Evolutionary conservation across 2,797 vertebrate genomes (phyloP), one percentile per base, ranked within the genome.

Genomic region (Semaprochilodus insignis): DNA sequence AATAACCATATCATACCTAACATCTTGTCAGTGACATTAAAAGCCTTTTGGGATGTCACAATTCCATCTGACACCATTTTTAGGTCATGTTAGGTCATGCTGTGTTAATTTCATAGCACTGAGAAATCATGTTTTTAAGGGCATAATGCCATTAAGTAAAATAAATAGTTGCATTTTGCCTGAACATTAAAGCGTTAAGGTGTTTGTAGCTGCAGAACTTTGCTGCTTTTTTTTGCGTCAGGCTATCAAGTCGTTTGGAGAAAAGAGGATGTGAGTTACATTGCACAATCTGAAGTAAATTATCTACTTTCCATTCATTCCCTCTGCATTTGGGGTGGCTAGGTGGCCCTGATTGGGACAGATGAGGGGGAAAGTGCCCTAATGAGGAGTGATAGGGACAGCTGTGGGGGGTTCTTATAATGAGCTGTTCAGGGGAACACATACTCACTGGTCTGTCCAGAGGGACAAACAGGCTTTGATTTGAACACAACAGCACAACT

Each of bases 311-410:
- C 25, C 36, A 36, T 25, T 34, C 62, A 3, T 73, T 73, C n/a
- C 55, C 67, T 44, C 48, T 74, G 2, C 55, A 62, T 54, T 65
- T 60, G n/a, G 51, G 59, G 70, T 83, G 67, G 60, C 63, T 72
- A 70, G 72, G 65, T 83, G 78, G 84, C n/a, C 76, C 65, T 89
- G 87, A 92, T 86, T 85, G 84, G 62, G 66, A 67, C 83, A 82
- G 36, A 86, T 88, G 72, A 67, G 63, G 83, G 78, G 82, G 79
- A 87, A 74, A 77, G 72, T 73, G 19, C 5, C 52, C 71, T 90
- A 72, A 89, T 87, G 85, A 87, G 62, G 75, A 78, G 66, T 84
- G 77, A 85, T 78, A 70, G 74, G 55, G 66, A 71, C 19, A 77
- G 67, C 78, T 80, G 74, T 76, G 67, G 74, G 65, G 34, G 74